These are phyloP conservation scores for Apotomis betuletana DNA, from an alignment of 2,888 invertebrate genomes.

Conservation along the genomic window DNA sequence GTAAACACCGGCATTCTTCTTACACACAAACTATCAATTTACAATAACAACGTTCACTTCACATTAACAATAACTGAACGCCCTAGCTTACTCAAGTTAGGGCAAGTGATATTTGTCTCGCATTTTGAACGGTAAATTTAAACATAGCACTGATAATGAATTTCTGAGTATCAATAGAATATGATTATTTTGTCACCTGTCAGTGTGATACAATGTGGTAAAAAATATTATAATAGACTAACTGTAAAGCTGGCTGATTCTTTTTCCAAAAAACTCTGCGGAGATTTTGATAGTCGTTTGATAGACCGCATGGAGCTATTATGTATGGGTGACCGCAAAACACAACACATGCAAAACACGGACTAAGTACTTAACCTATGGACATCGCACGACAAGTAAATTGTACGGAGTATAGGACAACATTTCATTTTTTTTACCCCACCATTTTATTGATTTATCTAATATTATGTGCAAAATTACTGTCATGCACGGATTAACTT, in stretches of 20 bases:
- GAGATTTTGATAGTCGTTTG: too few species aligned
- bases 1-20: constrained; percentile 76
- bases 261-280: background rate
- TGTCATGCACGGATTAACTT: too few species aligned
- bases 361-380: too few species aligned
- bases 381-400: too few species aligned
- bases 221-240: background rate
- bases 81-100: constrained; percentile 59
- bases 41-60: constrained; percentile 8
- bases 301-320: too few species aligned
- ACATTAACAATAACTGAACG: constrained; percentile 47
- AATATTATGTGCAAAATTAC: too few species aligned
- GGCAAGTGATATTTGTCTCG: constrained; percentile 58
- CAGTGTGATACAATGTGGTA: background rate
- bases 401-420: too few species aligned
- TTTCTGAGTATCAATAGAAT: constrained; percentile 40
- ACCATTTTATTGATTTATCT: too few species aligned
- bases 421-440: too few species aligned
- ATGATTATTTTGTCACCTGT: constrained; percentile 33
- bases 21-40: constrained; percentile 34
- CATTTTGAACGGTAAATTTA: constrained; percentile 78
- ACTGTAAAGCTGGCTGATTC: constrained; percentile 11
- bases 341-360: too few species aligned
- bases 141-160: constrained; percentile 63
- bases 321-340: too few species aligned